Conservation (phyloP, 2,797 vertebrate species). For the Poecilia velifera region DNA sequence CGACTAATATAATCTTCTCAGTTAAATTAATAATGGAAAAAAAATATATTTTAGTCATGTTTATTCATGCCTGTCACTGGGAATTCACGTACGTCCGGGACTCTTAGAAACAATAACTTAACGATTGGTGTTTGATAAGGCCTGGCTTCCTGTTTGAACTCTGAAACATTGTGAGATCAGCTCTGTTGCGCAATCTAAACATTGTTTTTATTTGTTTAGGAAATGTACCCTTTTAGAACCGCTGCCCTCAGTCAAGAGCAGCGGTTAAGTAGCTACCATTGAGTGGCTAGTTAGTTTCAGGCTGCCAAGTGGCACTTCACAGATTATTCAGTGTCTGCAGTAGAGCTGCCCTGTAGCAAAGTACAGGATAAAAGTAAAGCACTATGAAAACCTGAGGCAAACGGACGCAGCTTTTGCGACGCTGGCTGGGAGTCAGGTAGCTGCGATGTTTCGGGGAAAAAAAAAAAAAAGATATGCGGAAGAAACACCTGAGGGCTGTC, state of each 20-base stretch:
- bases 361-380: slow-evolving; percentile 51
- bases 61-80: slow-evolving; percentile 43
- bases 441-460: background rate
- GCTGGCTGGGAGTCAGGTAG: slow-evolving; percentile 13
- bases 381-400: slow-evolving; percentile 46
- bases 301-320: slow-evolving; percentile 69
- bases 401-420: slow-evolving; percentile 21
- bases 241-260: slow-evolving; percentile 35
- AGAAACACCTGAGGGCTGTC: slow-evolving; percentile 51
- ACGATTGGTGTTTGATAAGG: background rate
- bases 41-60: slow-evolving; percentile 45
- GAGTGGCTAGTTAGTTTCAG: slow-evolving; percentile 57
- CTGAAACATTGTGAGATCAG: background rate
- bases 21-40: slow-evolving; percentile 54
- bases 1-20: slow-evolving; percentile 61
- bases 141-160: background rate
- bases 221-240: slow-evolving; percentile 32
- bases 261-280: slow-evolving; percentile 51
- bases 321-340: slow-evolving; percentile 53
- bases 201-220: slow-evolving; percentile 9
- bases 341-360: slow-evolving; percentile 53
- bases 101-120: background rate
- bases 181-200: background rate
- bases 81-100: slow-evolving; percentile 17
- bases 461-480: slow-evolving; percentile 29